Base-by-base conservation (phyloP, 2,888 invertebrate genomes). In the Drosophila nr. fundita region DNA sequence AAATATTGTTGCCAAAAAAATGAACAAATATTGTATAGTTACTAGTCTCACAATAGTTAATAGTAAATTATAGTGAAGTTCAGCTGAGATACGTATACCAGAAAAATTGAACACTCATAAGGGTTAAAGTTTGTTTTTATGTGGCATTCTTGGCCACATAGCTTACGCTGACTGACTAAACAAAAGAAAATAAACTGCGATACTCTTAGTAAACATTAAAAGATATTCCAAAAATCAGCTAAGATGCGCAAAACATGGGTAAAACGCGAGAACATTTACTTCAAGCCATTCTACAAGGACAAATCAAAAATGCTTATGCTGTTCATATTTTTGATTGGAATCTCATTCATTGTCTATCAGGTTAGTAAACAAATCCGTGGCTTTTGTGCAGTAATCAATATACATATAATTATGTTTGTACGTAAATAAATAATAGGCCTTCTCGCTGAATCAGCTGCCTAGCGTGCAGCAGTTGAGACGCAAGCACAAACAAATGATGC, bases 401-500 rank as follows among this genome's bases (percentile, higher is more conserved):
- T 59, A 34, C 34, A 34, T 53, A 2, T 27, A 53, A 57, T 4
- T 18, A 18, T 53, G n/a, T 27, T 0, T 54, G 27, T 36, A 1
- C 27, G 45, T 55, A 69, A 70, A 61, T 64, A 38, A 73, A 76
- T 68, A 73, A 50, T 92, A 94, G 87, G 90, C 93, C 21, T 90
- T 93, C 78, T 93, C 93, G 71, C 92, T 94, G 69, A 94, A 92
- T 78, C 92, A 93, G 85, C 82, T 94, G 76, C 91, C 92, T 45
- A 90, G 88, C 73, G 85, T 91, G 49, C 92, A 92, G 73, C 88
- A 89, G 53, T 63, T 91, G n/a, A 70, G 80, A 63, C 73, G 67
- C 6, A 89, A 78, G 58, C 90, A 89, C 63, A 80, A 82, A 61
- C 69, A 86, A 65, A 90, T 91, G 73, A 83, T 86, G 72, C 80